Percentiles rank a stretch among this genome's conserved stretches.
Evolutionary conservation across 2,113 vertebrate genomes (phyloP).

Genomic region (Oncorhynchus nerka): DNA sequence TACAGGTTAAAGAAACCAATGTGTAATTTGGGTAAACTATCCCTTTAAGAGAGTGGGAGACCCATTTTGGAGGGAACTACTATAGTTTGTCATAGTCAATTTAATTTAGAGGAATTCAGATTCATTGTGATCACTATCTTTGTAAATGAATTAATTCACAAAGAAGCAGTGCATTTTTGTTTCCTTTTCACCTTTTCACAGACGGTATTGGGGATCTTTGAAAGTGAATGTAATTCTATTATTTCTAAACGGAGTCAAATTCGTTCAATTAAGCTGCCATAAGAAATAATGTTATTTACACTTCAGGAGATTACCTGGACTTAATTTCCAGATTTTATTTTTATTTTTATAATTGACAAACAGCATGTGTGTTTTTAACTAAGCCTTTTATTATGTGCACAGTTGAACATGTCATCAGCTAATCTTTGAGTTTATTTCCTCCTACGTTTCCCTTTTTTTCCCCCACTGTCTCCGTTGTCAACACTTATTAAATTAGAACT

Average conservation of each 20-base stretch:
- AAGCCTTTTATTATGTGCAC: slow-evolving; percentile 69
- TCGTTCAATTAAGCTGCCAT: slow-evolving; percentile 63
- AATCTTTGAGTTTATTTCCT: slow-evolving; percentile 62
- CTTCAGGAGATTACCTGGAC: slow-evolving; percentile 68
- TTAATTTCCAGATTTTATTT: slow-evolving; percentile 66
- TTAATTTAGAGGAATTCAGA: background rate
- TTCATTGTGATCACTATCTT: background rate
- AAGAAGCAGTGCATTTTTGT: slow-evolving; percentile 32
- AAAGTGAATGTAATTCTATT: slow-evolving; percentile 51
- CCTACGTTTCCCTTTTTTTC: slow-evolving; percentile 6
- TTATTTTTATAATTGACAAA: slow-evolving; percentile 64
- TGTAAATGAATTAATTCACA: slow-evolving; percentile 1
- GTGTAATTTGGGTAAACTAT: too few species aligned
- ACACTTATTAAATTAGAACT: slow-evolving; percentile 67
- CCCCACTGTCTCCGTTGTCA: slow-evolving; percentile 57
- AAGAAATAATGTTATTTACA: slow-evolving; percentile 69
- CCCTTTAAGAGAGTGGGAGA: background rate
- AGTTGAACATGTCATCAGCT: slow-evolving; percentile 71
- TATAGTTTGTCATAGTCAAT: background rate
- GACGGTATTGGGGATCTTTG: slow-evolving; percentile 28
- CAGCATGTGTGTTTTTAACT: slow-evolving; percentile 66
- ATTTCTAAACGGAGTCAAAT: slow-evolving; percentile 60
- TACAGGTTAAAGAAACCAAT: too few species aligned
- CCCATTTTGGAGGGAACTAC: background rate
- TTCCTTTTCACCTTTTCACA: slow-evolving; percentile 24